Conservation (phyloP, 1,140 invertebrate genomes). For the Grapholita molesta region DNA sequence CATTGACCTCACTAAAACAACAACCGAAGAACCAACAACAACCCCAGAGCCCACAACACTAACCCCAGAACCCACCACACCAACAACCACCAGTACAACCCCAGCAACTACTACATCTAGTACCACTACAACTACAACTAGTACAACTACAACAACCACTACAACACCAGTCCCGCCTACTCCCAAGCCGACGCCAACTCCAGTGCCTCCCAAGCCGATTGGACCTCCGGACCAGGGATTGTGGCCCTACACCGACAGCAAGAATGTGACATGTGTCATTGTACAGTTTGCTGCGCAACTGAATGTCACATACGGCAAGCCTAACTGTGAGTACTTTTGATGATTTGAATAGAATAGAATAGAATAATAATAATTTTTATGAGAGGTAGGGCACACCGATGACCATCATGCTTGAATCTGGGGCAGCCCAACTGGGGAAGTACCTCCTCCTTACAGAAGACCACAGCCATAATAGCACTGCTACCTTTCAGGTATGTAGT, state of each 20-base stretch:
- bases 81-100: slow-evolving; percentile 33
- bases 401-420: no score
- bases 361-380: no score
- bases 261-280: slow-evolving; percentile 79
- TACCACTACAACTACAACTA: slow-evolving; percentile 24
- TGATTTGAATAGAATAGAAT: not conserved
- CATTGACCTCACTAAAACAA: not conserved
- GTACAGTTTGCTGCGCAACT: slow-evolving; percentile 81
- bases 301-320: slow-evolving; percentile 78
- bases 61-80: slow-evolving; percentile 25
- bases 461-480: no score
- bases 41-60: slow-evolving; percentile 22
- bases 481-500: no score
- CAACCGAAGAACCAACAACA: slow-evolving; percentile 22
- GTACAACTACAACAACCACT: slow-evolving; percentile 30
- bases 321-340: slow-evolving; percentile 42
- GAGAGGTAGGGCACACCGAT: no score
- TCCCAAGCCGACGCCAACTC: slow-evolving; percentile 48
- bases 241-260: slow-evolving; percentile 73
- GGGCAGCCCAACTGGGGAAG: no score
- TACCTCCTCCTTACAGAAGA: no score
- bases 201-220: slow-evolving; percentile 56
- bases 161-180: slow-evolving; percentile 36
- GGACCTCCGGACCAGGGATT: slow-evolving; percentile 72
- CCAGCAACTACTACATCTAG: slow-evolving; percentile 40